These are phyloP conservation scores for Ploceus nigricollis DNA, from an alignment of 2,113 vertebrate genomes.

Conservation along the genomic window DNA sequence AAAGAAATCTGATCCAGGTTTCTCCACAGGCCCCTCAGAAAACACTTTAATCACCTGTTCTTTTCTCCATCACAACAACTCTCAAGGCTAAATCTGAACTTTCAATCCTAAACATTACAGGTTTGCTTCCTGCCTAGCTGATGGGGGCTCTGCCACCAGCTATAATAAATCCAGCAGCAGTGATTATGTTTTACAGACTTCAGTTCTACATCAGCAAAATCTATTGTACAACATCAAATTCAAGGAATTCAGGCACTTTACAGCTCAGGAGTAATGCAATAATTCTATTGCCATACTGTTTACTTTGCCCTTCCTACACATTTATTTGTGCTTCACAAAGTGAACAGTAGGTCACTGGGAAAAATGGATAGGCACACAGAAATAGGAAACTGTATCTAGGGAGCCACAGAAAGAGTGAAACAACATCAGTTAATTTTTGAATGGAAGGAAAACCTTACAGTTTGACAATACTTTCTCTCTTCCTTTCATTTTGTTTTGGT, in stretches of 20 bases:
- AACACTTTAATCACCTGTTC: neutral
- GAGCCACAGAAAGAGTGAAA: neutral
- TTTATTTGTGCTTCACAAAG: neutral
- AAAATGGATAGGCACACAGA: neutral
- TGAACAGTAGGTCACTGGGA: neutral
- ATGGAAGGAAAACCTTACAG: neutral
- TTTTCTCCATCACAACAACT: neutral
- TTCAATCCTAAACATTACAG: neutral
- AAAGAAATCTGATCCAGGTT: neutral
- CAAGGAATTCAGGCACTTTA: neutral
- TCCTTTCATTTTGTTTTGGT: neutral
- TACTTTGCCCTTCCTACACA: neutral
- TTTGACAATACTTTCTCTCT: neutral
- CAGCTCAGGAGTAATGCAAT: neutral
- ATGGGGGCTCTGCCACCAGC: neutral
- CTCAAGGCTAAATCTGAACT: neutral
- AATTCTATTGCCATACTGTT: neutral
- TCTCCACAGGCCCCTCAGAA: neutral
- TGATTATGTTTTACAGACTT: neutral
- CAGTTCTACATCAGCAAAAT: constrained; percentile 14
- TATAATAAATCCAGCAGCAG: neutral
- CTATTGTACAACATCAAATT: neutral
- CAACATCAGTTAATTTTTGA: neutral
- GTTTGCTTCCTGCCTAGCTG: neutral
- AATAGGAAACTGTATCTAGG: neutral